Base-by-base conservation (phyloP, 2,888 invertebrate genomes). In the Caenorhabditis sp. region DNA sequence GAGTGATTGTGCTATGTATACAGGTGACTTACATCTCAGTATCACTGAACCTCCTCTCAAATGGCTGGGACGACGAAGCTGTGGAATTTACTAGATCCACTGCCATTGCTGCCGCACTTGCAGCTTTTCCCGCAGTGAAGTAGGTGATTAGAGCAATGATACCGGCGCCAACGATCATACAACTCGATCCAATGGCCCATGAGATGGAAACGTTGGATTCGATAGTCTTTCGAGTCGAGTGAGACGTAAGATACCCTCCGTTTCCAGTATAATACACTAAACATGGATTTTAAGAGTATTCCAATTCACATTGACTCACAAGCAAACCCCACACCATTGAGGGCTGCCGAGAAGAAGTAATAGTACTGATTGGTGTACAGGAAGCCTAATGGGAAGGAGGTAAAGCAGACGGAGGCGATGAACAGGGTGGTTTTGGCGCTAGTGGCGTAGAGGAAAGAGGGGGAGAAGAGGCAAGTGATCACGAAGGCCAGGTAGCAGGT, bases 181-280 rank as follows among this genome's bases (percentile, higher is more conserved):
- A 87, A 22, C 77, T 68, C n/a, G 83, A 83, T 0, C 82, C 85
- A 18, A 87, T 80, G 0, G 83, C 83, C 87, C 87, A 87, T n/a
- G 82, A 72, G 50, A 87, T 84, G 3, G 87, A 83, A 0, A 82
- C 82, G 40, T 87, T 87, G 13, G 83, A 78, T 56, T 84, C 84
- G 18, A 87, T 82, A 5, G 87, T 87, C 28, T 85, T 78, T 22
- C 85, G 44, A 1, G 85, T 80, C 4, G 85, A 85, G 32, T 87
- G 87, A 24, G 83, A 82, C 6, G 85, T 85, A 20, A 87, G 37
- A n/a, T 87, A 87, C 0, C 83, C 85, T 2, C 87, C 87, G 44
- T 87, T 82, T 53, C 87, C 87, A 11, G 84, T 82, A 62, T 85
- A 87, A 64, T 82, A 87, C 28, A 85, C 87, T 87, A 61, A 53